Conservation (phyloP, 2,888 invertebrate genomes). For the Acleris holmiana region DNA sequence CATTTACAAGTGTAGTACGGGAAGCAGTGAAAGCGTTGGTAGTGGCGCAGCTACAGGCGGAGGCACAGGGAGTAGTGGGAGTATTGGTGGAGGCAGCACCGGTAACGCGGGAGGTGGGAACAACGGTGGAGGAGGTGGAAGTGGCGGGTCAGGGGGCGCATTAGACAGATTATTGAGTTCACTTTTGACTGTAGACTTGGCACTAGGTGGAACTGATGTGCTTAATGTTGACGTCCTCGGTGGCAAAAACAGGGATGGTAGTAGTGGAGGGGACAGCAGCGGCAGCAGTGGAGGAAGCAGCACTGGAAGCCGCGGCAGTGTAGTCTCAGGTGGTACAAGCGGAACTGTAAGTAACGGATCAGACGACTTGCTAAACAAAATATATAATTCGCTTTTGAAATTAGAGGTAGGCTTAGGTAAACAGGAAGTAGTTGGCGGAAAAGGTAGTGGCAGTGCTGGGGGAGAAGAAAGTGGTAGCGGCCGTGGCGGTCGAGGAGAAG, state of each 20-base stretch:
- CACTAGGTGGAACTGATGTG: background rate
- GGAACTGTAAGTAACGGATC: too few relatives aligned
- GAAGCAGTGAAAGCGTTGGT: slow-evolving; percentile 30
- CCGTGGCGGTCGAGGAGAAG: too few relatives aligned
- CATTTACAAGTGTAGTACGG: slow-evolving; percentile 47
- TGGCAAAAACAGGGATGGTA: background rate
- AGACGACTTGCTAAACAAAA: too few relatives aligned
- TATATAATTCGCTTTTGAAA: background rate
- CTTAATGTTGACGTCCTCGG: background rate
- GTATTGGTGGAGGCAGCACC: too few relatives aligned
- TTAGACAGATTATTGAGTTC: background rate
- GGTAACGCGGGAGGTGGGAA: too few relatives aligned
- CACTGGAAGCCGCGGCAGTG: background rate
- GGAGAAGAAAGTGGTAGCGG: too few relatives aligned
- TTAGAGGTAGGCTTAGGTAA: background rate
- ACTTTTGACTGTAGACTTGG: background rate
- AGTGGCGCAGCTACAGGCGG: slow-evolving; percentile 20
- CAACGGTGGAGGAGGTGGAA: too few relatives aligned
- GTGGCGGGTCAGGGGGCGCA: background rate
- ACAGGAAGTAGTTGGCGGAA: too few relatives aligned
- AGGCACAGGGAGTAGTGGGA: background rate
- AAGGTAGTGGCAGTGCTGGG: too few relatives aligned
- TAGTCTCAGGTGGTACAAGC: too few relatives aligned
- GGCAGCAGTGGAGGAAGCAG: background rate
- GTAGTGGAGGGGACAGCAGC: background rate